These are phyloP conservation scores for Neopelma chrysocephalum DNA, from an alignment of 2,797 vertebrate species.

Conservation along the genomic window DNA sequence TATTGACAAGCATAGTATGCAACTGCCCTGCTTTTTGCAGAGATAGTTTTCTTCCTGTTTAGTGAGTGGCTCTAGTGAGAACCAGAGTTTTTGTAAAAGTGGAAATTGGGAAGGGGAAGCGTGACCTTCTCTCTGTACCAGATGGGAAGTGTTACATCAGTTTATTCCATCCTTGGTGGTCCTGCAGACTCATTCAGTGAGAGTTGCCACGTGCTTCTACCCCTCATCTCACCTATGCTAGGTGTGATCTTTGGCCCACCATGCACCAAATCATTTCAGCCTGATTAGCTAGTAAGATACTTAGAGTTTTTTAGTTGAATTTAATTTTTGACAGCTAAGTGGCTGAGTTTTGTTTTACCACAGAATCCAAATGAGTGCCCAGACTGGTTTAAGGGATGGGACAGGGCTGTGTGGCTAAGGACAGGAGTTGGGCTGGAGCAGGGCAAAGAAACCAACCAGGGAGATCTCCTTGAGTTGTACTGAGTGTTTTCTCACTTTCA, in stretches of 20 bases:
- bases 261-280: not conserved
- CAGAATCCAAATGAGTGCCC: not conserved
- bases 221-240: not conserved
- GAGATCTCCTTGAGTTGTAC: not conserved
- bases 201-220: rapidly evolving
- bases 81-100: not conserved
- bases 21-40: not conserved
- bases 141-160: not conserved
- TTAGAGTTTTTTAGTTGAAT: not conserved
- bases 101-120: not conserved
- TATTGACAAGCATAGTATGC: not conserved
- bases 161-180: not conserved
- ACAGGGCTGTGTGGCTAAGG: not conserved
- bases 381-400: not conserved
- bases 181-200: not conserved
- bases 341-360: not conserved
- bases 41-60: not conserved
- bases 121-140: not conserved
- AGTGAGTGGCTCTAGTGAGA: not conserved
- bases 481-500: not conserved
- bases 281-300: not conserved
- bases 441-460: not conserved
- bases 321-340: not conserved
- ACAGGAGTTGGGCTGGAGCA: not conserved
- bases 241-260: not conserved